These are phyloP conservation scores for Conopomorpha cramerella DNA, from an alignment of 1,140 invertebrate genomes.

Conservation along the genomic window DNA sequence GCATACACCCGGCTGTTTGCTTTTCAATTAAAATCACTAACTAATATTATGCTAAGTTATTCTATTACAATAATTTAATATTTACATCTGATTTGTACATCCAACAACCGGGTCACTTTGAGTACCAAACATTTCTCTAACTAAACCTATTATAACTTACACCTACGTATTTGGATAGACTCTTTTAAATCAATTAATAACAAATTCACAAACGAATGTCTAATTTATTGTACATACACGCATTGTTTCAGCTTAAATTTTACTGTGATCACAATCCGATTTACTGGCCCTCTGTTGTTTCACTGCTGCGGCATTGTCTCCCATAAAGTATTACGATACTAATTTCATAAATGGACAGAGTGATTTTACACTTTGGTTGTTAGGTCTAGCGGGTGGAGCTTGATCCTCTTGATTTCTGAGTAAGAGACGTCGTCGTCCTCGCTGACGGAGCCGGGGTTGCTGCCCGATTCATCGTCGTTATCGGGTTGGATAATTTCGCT, in stretches of 20 bases:
- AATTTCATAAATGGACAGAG: too few relatives aligned
- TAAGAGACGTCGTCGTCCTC: slow-evolving; percentile 57
- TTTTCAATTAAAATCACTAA: slow-evolving; percentile 29
- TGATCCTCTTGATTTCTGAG: slow-evolving; percentile 59
- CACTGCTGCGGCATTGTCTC: slow-evolving; percentile 21
- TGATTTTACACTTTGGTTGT: slow-evolving; percentile 67
- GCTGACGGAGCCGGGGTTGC: slow-evolving; percentile 62
- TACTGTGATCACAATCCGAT: slow-evolving; percentile 45
- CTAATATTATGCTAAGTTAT: slow-evolving; percentile 24
- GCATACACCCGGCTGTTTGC: slow-evolving; percentile 21
- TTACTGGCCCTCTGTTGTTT: slow-evolving; percentile 42
- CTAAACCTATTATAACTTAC: slow-evolving; percentile 33
- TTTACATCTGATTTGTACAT: slow-evolving; percentile 54
- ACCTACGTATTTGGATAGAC: slow-evolving; percentile 57
- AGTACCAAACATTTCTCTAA: slow-evolving; percentile 28
- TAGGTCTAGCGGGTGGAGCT: slow-evolving; percentile 67
- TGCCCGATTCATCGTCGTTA: slow-evolving; percentile 47
- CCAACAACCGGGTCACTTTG: slow-evolving; percentile 28
- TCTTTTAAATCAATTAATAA: slow-evolving; percentile 46
- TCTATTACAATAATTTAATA: slow-evolving; percentile 53
- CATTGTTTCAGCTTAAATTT: slow-evolving; percentile 30
- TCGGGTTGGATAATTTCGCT: slow-evolving; percentile 54
- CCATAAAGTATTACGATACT: too few relatives aligned
- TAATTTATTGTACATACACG: slow-evolving; percentile 17
- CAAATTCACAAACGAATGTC: slow-evolving; percentile 33